Percentiles rank a stretch among this genome's conserved stretches.
phyloP scores from a whole-genome alignment of 2,113 vertebrate species.

The Paralichthys olivaceus region DNA sequence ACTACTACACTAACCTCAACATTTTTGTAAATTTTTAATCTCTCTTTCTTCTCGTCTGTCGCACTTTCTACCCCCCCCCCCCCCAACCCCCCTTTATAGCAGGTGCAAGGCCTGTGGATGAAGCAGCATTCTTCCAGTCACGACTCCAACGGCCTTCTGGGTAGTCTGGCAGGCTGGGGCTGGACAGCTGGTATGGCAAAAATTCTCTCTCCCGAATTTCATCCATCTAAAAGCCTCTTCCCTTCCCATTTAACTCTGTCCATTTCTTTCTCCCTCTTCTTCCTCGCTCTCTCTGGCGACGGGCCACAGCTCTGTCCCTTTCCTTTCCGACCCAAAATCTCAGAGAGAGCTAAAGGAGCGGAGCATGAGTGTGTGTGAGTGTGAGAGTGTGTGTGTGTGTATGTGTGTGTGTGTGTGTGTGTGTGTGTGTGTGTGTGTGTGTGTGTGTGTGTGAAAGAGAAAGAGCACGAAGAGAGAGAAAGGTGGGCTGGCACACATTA shows the following conservation, averaged over 20 bases:
- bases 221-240: slow-evolving; percentile 59
- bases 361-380: background rate
- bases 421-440: slow-evolving; percentile 21
- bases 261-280: slow-evolving; percentile 46
- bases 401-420: slow-evolving; percentile 12
- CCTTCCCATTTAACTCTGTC: slow-evolving; percentile 55
- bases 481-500: slow-evolving; percentile 41
- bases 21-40: slow-evolving; percentile 17
- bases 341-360: slow-evolving; percentile 29
- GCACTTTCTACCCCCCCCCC: slow-evolving; percentile 21
- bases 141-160: slow-evolving; percentile 77
- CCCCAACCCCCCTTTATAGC: slow-evolving; percentile 65
- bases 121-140: slow-evolving; percentile 69
- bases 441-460: slow-evolving; percentile 6
- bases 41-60: slow-evolving; percentile 19
- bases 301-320: slow-evolving; percentile 44
- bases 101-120: slow-evolving; percentile 71
- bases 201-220: slow-evolving; percentile 53
- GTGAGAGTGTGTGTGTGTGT: no score
- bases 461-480: slow-evolving; percentile 17
- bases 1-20: background rate
- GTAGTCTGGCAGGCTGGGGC: slow-evolving; percentile 75
- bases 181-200: slow-evolving; percentile 79
- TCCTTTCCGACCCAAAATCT: slow-evolving; percentile 67
- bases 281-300: slow-evolving; percentile 38